Evolutionary conservation across 2,888 invertebrate species (phyloP).

Genomic region (Tachina grossa): DNA sequence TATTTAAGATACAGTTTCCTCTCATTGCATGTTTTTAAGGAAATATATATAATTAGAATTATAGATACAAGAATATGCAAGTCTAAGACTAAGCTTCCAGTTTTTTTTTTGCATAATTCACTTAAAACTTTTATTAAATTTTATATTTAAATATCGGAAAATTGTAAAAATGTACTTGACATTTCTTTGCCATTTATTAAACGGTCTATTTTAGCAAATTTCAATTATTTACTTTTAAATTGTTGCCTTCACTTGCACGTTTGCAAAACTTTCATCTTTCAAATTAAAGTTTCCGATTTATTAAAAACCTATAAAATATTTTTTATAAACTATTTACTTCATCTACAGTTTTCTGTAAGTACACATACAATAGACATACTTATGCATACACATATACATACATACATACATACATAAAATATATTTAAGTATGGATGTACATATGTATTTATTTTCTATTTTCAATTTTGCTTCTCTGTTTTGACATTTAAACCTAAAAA

Average conservation of each 20-base stretch:
- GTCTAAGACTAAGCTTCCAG: too few species aligned
- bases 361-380: background rate
- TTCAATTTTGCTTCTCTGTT: slow-evolving; percentile 46
- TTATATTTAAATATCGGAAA: too few species aligned
- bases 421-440: background rate
- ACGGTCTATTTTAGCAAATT: background rate
- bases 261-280: background rate
- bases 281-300: background rate
- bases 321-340: slow-evolving; percentile 26
- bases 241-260: slow-evolving; percentile 12
- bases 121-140: too few species aligned
- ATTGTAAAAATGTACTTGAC: background rate
- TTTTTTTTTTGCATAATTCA: too few species aligned
- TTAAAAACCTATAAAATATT: slow-evolving; percentile 34
- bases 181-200: background rate
- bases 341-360: background rate
- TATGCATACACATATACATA: background rate
- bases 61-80: too few species aligned
- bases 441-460: slow-evolving; percentile 2
- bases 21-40: too few species aligned
- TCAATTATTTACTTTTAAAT: slow-evolving; percentile 11
- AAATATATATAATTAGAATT: too few species aligned
- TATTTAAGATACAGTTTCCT: too few species aligned
- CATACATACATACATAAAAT: slow-evolving; percentile 5
- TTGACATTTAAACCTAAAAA: slow-evolving; percentile 68